Evolutionary conservation across 2,797 vertebrate species (phyloP), one percentile per base, ranked within the genome.

Genomic region (Lycodopsis pacificus): DNA sequence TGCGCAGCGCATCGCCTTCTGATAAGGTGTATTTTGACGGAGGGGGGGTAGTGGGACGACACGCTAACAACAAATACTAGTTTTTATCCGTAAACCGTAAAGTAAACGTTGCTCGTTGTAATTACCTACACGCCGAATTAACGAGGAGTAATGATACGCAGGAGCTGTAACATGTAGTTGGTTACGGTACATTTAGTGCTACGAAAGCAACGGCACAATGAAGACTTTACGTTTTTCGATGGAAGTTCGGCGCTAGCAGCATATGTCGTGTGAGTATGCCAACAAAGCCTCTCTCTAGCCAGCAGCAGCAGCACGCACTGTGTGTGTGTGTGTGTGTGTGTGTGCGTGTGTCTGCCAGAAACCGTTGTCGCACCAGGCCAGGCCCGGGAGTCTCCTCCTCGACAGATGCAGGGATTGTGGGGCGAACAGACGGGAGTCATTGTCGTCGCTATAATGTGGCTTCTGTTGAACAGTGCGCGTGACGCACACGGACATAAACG

Each of bases 281-380:
- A 94, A 93, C 94, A 93, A 94, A 93, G 92, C 92, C 79, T 71
- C 61, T 70, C 72, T 88, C 62, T 62, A 42, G 83, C 80, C 83
- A 77, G 80, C 83, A 84, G 76, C 66, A 80, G 75, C 82, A 81
- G 65, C 58, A 56, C 63, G 77, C 76, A 81, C 73, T 11, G 51
- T 2, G 20, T 5, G 20, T 7, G 51, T 14, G 53, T 27, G 22
- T 49, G 64, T 61, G 65, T 66, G 20, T 5, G n/a, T 3, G 51
- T 14, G 53, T 27, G 22, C 46, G 64, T 61, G 65, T 66, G 61
- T 70, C 66, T 71, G 65, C 68, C 71, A 81, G 62, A 71, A 54
- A 64, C 44, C 71, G 19, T 62, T 57, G 76, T 64, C 53, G 74
- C 86, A 76, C 76, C n/a, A 56, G 80, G 66, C 85, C 90, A 46